A percentile compares a stretch with the other conserved stretches of the same genome.
Evolutionary conservation across 2,888 invertebrate genomes (phyloP).

Genomic region (Lasioglossum zephyrum): DNA sequence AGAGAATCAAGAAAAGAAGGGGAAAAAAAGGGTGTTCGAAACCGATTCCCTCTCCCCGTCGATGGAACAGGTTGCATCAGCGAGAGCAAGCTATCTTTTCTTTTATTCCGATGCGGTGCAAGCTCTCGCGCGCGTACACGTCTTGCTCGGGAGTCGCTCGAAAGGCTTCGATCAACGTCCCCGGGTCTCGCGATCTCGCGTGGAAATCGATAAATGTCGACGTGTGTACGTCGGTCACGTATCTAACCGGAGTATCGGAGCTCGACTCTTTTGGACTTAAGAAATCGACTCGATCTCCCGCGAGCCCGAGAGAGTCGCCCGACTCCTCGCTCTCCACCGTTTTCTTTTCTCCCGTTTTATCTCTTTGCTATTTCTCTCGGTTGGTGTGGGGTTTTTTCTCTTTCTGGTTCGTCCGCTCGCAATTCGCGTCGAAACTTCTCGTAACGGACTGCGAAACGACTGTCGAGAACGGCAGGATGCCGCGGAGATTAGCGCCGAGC

Average conservation of each 20-base stretch:
- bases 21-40: constrained; percentile 36
- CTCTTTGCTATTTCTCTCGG: background rate
- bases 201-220: constrained; percentile 70
- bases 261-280: constrained; percentile 68
- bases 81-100: constrained; percentile 44
- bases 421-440: constrained; percentile 51
- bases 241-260: constrained; percentile 68
- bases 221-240: constrained; percentile 67
- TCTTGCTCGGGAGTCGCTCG: constrained; percentile 45
- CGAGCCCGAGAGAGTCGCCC: constrained; percentile 14
- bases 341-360: background rate
- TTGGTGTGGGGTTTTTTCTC: background rate
- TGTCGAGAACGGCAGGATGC: constrained; percentile 28
- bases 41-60: constrained; percentile 35
- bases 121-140: constrained; percentile 8
- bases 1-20: background rate
- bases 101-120: background rate
- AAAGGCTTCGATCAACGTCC: constrained; percentile 62
- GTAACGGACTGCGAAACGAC: constrained; percentile 55
- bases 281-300: constrained; percentile 66
- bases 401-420: background rate
- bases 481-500: constrained; percentile 31
- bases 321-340: constrained; percentile 14
- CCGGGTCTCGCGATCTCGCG: constrained; percentile 58
- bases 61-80: constrained; percentile 57